phyloP scores from a whole-genome alignment of 2,113 vertebrate species.

The Laterallus jamaicensis region DNA sequence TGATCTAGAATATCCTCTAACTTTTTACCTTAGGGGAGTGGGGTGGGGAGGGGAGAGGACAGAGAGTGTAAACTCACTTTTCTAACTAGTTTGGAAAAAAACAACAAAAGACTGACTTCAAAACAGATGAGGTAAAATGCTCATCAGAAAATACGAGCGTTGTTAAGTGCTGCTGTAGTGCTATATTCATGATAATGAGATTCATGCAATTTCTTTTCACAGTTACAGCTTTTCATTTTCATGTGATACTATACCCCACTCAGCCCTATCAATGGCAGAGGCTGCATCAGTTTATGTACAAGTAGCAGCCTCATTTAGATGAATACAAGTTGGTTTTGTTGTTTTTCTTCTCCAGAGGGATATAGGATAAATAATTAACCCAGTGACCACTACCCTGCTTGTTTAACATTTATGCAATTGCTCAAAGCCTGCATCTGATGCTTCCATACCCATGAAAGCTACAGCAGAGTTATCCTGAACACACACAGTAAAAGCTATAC shows the following conservation, averaged over 20 bases:
- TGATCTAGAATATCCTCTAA: background rate
- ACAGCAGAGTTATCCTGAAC: background rate
- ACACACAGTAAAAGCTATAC: background rate
- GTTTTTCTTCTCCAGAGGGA: background rate
- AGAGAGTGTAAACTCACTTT: background rate
- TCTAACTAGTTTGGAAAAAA: background rate
- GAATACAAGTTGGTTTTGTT: background rate
- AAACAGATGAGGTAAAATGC: background rate
- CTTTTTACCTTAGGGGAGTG: background rate
- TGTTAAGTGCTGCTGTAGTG: conserved; percentile 11
- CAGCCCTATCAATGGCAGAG: conserved; percentile 1
- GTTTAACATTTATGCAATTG: background rate
- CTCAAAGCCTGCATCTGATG: background rate
- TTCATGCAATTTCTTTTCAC: conserved; percentile 36
- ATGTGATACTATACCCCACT: background rate
- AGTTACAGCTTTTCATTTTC: conserved; percentile 12
- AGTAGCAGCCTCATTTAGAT: background rate
- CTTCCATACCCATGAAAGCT: background rate
- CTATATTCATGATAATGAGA: conserved; percentile 39
- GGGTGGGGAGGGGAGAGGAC: too few relatives aligned
- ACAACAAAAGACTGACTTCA: background rate
- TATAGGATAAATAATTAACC: background rate
- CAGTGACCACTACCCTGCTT: background rate
- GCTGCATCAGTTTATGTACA: background rate
- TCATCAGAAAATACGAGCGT: conserved; percentile 3